phyloP scores from a whole-genome alignment of 2,888 invertebrate genomes.

The Plebejus melissa region DNA sequence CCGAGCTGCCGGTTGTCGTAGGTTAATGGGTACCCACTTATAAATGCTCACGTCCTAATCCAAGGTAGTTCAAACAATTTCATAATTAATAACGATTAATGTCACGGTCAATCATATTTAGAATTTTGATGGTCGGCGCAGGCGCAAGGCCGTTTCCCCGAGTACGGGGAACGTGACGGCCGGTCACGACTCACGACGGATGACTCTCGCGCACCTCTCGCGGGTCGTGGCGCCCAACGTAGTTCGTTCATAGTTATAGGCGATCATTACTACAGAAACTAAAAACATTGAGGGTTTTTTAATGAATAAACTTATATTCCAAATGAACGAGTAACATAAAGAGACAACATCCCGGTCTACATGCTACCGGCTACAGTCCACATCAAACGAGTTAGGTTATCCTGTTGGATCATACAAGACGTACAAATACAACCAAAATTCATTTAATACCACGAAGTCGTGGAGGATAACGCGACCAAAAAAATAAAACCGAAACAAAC shows the following conservation, averaged over 20 bases:
- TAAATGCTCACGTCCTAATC: slow-evolving; percentile 2
- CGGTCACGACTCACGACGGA: slow-evolving; percentile 3
- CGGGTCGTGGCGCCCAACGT: background rate
- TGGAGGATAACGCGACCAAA: background rate
- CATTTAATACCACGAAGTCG: background rate
- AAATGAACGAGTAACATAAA: too few relatives aligned
- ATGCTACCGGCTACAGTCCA: too few relatives aligned
- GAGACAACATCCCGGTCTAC: too few relatives aligned
- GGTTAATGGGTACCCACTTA: background rate
- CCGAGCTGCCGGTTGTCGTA: background rate
- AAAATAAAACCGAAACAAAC: background rate
- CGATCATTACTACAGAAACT: too few relatives aligned
- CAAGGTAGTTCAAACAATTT: slow-evolving; percentile 11
- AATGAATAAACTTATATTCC: too few relatives aligned
- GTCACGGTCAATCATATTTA: slow-evolving; percentile 20
- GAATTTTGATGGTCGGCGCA: background rate
- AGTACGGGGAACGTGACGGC: background rate
- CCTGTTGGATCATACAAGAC: background rate
- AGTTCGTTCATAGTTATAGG: too few relatives aligned
- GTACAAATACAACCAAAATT: background rate
- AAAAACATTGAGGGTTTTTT: too few relatives aligned
- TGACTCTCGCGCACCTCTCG: background rate
- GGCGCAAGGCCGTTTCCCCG: background rate
- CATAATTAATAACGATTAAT: slow-evolving; percentile 18
- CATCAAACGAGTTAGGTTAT: background rate